Percentiles rank a stretch among this genome's conserved stretches.
Evolutionary conservation across 2,888 invertebrate species (phyloP).

Genomic region (Cantharis rufa): DNA sequence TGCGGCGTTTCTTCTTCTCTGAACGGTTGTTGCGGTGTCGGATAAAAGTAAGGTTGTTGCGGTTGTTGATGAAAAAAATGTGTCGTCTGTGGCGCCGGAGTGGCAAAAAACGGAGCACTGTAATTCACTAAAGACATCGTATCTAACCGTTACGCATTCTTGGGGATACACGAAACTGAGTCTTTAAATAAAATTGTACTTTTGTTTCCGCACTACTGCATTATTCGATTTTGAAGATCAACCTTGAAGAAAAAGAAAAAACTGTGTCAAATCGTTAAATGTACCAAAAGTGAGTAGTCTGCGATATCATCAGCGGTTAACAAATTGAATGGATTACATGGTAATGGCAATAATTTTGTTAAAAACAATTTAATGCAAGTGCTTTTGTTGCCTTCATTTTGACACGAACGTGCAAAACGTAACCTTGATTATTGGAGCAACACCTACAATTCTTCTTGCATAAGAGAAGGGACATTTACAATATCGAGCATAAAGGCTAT

Average conservation of each 20-base stretch:
- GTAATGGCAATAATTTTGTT: neutral
- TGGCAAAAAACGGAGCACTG: conserved; percentile 47
- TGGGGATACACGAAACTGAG: neutral
- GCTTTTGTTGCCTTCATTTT: conserved; percentile 16
- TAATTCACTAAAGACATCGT: conserved; percentile 52
- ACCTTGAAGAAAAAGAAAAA: conserved; percentile 16
- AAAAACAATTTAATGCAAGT: conserved; percentile 1
- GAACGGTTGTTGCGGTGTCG: conserved; percentile 51
- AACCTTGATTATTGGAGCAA: conserved; percentile 24
- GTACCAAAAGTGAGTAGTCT: neutral
- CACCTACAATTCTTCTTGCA: conserved; percentile 11
- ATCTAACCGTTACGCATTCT: conserved; percentile 10
- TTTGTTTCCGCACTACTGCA: conserved; percentile 3
- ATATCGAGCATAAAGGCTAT: conserved; percentile 16
- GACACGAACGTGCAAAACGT: conserved; percentile 9
- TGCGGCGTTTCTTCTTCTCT: conserved; percentile 53
- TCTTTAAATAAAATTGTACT: neutral
- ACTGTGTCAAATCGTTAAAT: neutral
- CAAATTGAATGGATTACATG: neutral
- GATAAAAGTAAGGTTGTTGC: conserved; percentile 49
- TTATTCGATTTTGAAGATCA: conserved; percentile 7
- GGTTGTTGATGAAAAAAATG: conserved; percentile 38
- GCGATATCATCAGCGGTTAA: neutral
- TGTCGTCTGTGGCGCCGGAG: conserved; percentile 45
- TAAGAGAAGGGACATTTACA: conserved; percentile 21